These are phyloP conservation scores for Aleiodes sp. DNA, from an alignment of 1,140 invertebrate species.

Conservation along the genomic window DNA sequence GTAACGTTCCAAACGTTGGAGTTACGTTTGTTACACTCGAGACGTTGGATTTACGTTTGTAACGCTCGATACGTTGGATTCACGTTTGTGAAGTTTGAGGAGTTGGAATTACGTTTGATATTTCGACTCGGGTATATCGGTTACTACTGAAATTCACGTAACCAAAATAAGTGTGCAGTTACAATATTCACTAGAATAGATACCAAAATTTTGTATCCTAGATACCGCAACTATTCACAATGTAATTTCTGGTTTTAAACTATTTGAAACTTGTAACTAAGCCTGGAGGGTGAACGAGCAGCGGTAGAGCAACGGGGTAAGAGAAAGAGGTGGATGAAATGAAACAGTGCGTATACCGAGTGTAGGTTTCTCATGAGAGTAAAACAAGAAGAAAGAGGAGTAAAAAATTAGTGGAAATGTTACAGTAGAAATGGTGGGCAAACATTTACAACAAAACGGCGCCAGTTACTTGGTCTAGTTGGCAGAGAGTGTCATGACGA, in stretches of 20 bases:
- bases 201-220: neutral
- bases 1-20: no score
- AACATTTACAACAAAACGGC: constrained; percentile 29
- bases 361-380: no score
- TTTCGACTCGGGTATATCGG: neutral
- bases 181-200: neutral
- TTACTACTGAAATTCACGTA: neutral
- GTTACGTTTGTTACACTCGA: no score
- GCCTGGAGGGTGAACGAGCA: neutral
- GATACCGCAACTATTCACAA: constrained; percentile 30
- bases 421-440: constrained; percentile 20
- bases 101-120: no score
- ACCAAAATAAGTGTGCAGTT: neutral
- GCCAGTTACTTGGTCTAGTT: constrained; percentile 31
- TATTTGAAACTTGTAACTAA: constrained; percentile 41
- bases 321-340: neutral
- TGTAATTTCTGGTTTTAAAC: constrained; percentile 38
- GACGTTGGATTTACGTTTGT: no score
- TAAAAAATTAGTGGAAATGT: constrained; percentile 11
- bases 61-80: no score
- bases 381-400: no score
- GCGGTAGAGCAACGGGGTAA: neutral
- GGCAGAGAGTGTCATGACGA: constrained; percentile 37
- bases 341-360: constrained; percentile 2
- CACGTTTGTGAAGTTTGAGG: no score